Base-by-base conservation (phyloP, 2,888 invertebrate genomes). In the Halocaridina rubra region DNA sequence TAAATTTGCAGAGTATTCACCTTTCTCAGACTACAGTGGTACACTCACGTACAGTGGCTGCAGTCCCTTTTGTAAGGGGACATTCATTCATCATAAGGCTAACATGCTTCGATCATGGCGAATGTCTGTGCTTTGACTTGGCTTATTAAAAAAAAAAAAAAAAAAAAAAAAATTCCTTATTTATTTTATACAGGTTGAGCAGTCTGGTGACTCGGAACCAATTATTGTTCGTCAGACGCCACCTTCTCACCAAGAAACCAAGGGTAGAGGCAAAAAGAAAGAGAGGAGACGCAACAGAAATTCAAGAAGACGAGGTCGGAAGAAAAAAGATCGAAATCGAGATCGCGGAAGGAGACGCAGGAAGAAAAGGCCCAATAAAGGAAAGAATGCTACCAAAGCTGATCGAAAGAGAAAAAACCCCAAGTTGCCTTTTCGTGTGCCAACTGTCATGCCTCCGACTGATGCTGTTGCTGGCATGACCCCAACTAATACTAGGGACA, bases 321-420 rank as follows among this genome's bases (percentile, higher is more conserved):
- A 8, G 30, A 19, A 19, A 19, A 75, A 24, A 19, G 79, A 67
- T 1, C 29, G 61, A 8, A 59, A 59, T n/a, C 33, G 74, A 8
- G 79, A 57, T 19, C 74, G 75, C 2, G 79, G 84, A 3, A 59
- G 79, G 7, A 59, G 30, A n/a, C 69, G 69, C 30, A 77, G 72
- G 16, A 78, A 71, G 69, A 69, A 82, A 7, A 82, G 33, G 72
- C 72, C 46, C 1, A 27, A 13, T 13, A 16, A 46, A 1, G 30
- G 59, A 10, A 82, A 76, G 33, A 82, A 82, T 19, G 53, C 77
- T 8, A 82, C 82, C 7, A 53, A 30, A 22, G 46, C 61, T 10
- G 67, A 71, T 27, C 33, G 39, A 27, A 79, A 75, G 22, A 32
- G 84, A 16, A 84, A 84, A 30, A 79, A 84, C 24, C 84, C 84